A percentile compares a stretch with the other conserved stretches of the same genome.
These are phyloP conservation scores for Epinephelus lanceolatus DNA, from an alignment of 2,113 vertebrate genomes.

Conservation along the genomic window DNA sequence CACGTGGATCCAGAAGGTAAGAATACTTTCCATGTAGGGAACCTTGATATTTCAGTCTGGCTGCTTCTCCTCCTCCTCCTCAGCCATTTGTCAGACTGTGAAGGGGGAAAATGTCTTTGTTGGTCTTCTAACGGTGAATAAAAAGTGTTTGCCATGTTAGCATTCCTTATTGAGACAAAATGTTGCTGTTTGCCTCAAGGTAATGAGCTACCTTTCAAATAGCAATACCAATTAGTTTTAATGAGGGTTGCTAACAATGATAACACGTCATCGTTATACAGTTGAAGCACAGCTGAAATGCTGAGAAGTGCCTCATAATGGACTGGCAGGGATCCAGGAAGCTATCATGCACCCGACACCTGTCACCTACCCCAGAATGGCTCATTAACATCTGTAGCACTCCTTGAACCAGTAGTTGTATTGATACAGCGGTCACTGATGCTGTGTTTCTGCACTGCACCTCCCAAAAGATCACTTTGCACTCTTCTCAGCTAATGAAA, in stretches of 20 bases:
- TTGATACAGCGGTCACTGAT: conserved; percentile 13
- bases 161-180: conserved; percentile 75
- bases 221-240: conserved; percentile 77
- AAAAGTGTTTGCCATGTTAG: conserved; percentile 52
- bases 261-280: conserved; percentile 56
- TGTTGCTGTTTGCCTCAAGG: conserved; percentile 56
- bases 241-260: conserved; percentile 74
- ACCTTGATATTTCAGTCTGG: conserved; percentile 32
- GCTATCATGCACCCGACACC: conserved; percentile 62
- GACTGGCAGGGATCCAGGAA: conserved; percentile 68
- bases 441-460: neutral
- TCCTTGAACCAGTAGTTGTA: conserved; percentile 39
- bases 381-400: conserved; percentile 61
- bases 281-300: conserved; percentile 57
- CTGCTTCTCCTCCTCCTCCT: conserved; percentile 21
- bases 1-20: conserved; percentile 81
- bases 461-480: conserved; percentile 31
- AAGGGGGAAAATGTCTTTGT: conserved; percentile 27
- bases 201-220: conserved; percentile 74
- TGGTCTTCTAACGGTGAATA: conserved; percentile 38
- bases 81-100: conserved; percentile 37
- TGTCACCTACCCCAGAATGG: conserved; percentile 56
- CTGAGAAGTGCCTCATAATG: conserved; percentile 63
- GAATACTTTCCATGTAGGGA: conserved; percentile 19
- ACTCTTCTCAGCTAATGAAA: conserved; percentile 29